Base-by-base conservation (phyloP, 2,797 vertebrate species). In the Crax fasciolata region DNA sequence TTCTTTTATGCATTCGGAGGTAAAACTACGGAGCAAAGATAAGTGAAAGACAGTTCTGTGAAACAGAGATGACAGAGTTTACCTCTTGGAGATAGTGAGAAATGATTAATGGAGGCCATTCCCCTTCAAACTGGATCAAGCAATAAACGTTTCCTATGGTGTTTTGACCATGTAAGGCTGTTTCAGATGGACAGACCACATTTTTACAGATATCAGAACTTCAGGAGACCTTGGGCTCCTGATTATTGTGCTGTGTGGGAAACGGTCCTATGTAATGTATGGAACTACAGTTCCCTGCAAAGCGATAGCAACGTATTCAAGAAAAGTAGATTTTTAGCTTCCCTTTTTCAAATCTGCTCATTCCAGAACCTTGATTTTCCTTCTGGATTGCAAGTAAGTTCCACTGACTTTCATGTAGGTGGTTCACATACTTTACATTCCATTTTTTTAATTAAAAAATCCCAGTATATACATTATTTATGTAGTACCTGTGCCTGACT, bases 1-100 rank as follows among this genome's bases (percentile, higher is more conserved):
- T 78, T 74, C 46, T 74, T 21, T 78, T 27, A 54, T 4, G 6
- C 15, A 58, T 48, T 63, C 39, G 84, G 49, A 81, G 46, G n/a
- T 23, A 86, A 90, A 88, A 88, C 54, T 55, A 62, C 84, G 25
- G 58, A 66, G 39, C 66, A 92, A 68, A 82, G 17, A 0, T 11
- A 51, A 73, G 13, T 24, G 63, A 90, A 86, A 30, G 62, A 49
- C 48, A 2, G 1, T 38, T 71, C 48, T 80, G 44, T 58, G 77
- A 78, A 86, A 80, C 55, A 84, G 58, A 70, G 19, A 79, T 73
- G 63, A 81, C 48, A 54, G 30, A 79, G 35, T 87, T 93, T 90
- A 93, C 67, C 81, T 89, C 67, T 71, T 43, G 41, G 51, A 90
- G 84, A 82, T 4, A 73, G 51, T 20, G 63, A 89, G 61, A 70